Evolutionary conservation across 2,113 vertebrate species (phyloP).

Genomic region (Crotalus horridus): DNA sequence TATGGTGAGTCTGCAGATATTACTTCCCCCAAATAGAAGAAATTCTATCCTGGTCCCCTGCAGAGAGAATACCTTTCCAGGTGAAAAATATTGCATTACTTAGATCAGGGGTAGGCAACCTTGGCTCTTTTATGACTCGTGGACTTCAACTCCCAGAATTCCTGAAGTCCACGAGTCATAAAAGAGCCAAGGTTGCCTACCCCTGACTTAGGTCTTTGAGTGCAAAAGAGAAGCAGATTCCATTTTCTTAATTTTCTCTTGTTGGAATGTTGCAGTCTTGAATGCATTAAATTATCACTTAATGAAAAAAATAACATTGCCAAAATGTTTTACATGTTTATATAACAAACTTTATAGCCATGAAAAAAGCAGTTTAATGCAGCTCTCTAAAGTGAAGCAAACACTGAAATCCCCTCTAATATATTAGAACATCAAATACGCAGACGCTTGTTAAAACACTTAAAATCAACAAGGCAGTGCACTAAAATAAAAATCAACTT

Average conservation of each 20-base stretch:
- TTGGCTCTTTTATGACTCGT: too few species aligned
- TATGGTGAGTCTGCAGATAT: background rate
- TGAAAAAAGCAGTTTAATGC: background rate
- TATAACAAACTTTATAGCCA: background rate
- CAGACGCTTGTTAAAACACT: rapidly evolving
- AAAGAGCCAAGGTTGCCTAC: too few species aligned
- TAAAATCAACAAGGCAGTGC: background rate
- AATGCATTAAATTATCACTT: background rate
- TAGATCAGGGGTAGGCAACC: background rate
- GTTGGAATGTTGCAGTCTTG: background rate
- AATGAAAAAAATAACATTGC: background rate
- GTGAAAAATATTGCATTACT: background rate
- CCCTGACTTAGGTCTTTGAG: background rate
- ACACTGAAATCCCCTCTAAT: background rate
- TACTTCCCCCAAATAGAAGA: background rate
- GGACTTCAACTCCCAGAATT: too few species aligned
- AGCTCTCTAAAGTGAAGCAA: background rate
- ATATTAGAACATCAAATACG: background rate
- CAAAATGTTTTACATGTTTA: background rate
- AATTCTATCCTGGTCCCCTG: background rate
- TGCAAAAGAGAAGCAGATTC: background rate
- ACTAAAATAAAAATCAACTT: background rate
- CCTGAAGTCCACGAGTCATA: too few species aligned
- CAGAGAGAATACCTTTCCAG: background rate
- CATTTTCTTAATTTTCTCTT: background rate